Evolutionary conservation across 2,113 vertebrate genomes (phyloP), one percentile per base, ranked within the genome.

Genomic region (Eonycteris spelaea): DNA sequence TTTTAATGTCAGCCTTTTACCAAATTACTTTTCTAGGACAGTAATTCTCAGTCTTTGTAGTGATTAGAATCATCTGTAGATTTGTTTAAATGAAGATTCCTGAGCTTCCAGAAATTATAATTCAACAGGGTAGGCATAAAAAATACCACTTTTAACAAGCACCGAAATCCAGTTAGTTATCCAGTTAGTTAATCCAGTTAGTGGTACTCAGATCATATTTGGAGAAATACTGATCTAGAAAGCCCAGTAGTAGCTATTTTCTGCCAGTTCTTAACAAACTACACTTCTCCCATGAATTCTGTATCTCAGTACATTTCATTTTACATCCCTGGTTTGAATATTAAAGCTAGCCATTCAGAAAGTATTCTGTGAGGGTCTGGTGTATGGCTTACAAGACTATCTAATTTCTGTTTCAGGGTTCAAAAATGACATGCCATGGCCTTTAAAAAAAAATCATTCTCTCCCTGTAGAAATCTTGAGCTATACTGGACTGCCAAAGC

Each of bases 1-100:
- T 95, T 97, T 51, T 88, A 45, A 91, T 97, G 83, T 94, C 59
- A 97, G 79, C 53, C 97, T 87, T 97, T 97, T 92, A 98, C 80
- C 77, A 91, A 85, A 70, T 94, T 97, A 91, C 90, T 97, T 94
- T 86, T 96, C 85, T 95, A 91, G 22, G 18, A 65, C 16, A 55
- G 28, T 82, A 11, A 24, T 24, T 85, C 45, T 85, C 67, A 84
- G 22, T 67, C 4, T 85, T 78, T 55, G 30, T 12, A 13, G 7
- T 73, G 16, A 86, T 86, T 86, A 38, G 33, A 95, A 91, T 93
- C 15, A 92, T 40, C 35, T 65, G 10, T 77, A 18, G 14, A 65
- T 67, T 73, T 74, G 7, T 90, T 92, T 83, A 82, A 92, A 70
- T 59, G 35, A 97, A 82, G 28, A 78, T 74, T 90, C 43, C 30